Evolutionary conservation across 2,888 invertebrate species (phyloP), one percentile per base, ranked within the genome.

Genomic region (Balanococcus diminutus): DNA sequence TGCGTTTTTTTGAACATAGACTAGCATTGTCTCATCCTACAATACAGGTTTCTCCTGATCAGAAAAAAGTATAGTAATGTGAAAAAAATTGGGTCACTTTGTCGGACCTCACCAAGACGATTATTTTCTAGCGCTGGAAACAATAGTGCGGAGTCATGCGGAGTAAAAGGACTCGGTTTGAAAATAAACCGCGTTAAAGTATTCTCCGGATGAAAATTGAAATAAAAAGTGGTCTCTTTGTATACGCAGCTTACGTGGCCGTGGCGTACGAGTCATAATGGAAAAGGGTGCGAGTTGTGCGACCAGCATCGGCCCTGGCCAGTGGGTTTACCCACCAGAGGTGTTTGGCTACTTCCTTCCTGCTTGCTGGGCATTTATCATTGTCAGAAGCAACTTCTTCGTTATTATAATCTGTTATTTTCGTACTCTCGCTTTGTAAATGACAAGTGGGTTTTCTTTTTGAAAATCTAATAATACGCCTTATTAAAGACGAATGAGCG

Each of bases 311-410:
- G 61, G 11, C 28, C 6, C 28, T 67, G 2, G 25, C 32, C 75
- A 36, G 11, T 28, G 51, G 19, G n/a, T 28, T 67, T 67, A 28
- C 28, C 28, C 32, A 75, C 32, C 32, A 32, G 75, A 75, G 75
- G 75, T 75, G 75, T 75, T 75, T 75, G 75, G 75, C 75, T 75
- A 75, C 75, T 75, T 75, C 75, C 75, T 75, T 75, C 75, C 75
- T 31, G 75, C 28, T 25, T 67, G 0, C 61, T 28, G 32, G 75
- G 75, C 75, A 75, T 75, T 75, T 75, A 75, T 75, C 75, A 75
- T 75, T 75, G 75, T 75, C 75, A 75, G 75, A 75, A 75, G 75
- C 75, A 75, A 75, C 75, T 75, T 75, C 75, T 75, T 51, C 36
- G 8, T 61, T 75, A 75, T 75, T 75, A 75, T 75, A 75, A 75